Evolutionary conservation across 2,888 invertebrate species (phyloP), one percentile per base, ranked within the genome.

Genomic region (Monochamus alternatus): DNA sequence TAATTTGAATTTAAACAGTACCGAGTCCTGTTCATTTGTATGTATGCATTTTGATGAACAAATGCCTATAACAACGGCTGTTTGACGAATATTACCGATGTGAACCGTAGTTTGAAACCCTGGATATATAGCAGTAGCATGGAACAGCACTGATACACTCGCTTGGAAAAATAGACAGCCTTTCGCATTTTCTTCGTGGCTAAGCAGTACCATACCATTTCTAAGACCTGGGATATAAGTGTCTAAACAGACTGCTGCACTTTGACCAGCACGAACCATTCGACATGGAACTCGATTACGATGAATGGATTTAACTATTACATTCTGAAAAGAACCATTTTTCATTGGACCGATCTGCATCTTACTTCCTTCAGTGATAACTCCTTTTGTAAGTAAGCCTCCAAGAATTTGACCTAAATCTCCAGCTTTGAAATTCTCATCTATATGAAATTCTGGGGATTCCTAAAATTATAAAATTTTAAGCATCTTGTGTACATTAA

Each of bases 81-180:
- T 98, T 89, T 98, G 98, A 0, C 98, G 90, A 7, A 99, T 96
- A 84, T 97, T 98, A 0, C 98, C 98, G 69, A 98, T 96, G 88
- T 98, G 98, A 0, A 98, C 95, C 0, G 98, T 98, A 30, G 97
- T 96, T 89, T 96, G 96, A 88, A 96, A 96, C 43, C 96, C 96
- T 4, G 94, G 93, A 79, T 92, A 94, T 76, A 97, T 96, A 12
- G 94, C 93, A 0, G 95, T 96, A 0, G 95, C 93, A 87, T 98
- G 98, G 78, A 95, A 95, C n/a, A 98, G 90, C 0, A 99, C 94
- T 55, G 95, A 94, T 0, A 99, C 94, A 66, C 94, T 95, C 0
- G 98, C 98, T 89, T 93, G 93, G 81, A 93, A 93, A 84, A 91
- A 93, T 14, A 92, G 88, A 70, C 93, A 93, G 0, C 93, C 93